Base-by-base conservation (phyloP, 2,113 vertebrate species). In the Ameiurus melas region DNA sequence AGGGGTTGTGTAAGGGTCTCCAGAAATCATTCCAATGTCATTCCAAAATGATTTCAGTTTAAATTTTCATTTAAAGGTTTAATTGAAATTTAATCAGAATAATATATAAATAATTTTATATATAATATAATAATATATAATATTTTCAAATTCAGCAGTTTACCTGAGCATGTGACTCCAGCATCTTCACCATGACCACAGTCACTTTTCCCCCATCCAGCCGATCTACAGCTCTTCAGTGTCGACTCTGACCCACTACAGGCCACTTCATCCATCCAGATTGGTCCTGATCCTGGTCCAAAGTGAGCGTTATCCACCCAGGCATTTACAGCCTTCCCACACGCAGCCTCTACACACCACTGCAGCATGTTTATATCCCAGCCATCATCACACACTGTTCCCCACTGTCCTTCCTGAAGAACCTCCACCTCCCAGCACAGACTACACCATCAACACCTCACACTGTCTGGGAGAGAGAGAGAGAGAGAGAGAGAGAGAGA, bases 271-370 rank as follows among this genome's bases (percentile, higher is more conserved):
- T 33, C 5, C 58, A 68, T 53, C 75, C 75, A 86, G 75, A 86
- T 81, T 66, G 60, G 60, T 68, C 75, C 75, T 27, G 77, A 68
- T 80, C 77, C 85, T 80, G 10, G 19, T 68, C 60, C 75, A 81
- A 68, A 86, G 14, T 47, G 55, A 77, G 53, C 30, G 43, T 3
- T 0, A 57, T n/a, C n/a, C n/a, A n/a, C n/a, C n/a, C n/a, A n/a
- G n/a, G 20, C 91, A 36, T 86, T 84, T 81, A 89, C 83, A 70
- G 89, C 75, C 6, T 80, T 22, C 19, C 92, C 92, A 90, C 92
- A 93, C 81, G 51, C 86, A 93, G 82, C 84, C 90, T 22, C 84
- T 87, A 73, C 91, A 92, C 70, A 93, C 87, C 60, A 93, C 91
- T 51, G 64, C 88, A 64, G 91, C 85, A 36, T 89, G 17, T 17